phyloP scores from a whole-genome alignment of 1,140 invertebrate species.

The Acromyrmex heyeri region DNA sequence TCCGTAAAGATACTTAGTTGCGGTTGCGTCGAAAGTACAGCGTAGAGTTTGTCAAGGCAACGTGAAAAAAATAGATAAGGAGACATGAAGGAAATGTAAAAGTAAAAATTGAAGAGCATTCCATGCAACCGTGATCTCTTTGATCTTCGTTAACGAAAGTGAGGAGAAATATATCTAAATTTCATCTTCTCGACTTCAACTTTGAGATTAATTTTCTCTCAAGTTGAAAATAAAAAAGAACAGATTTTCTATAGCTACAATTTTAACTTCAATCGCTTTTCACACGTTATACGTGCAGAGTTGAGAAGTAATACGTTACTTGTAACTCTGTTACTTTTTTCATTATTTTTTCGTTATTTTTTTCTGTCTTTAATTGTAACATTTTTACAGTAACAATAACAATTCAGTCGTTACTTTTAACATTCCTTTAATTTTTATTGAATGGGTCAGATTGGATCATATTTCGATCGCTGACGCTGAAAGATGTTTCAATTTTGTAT shows the following conservation, averaged over 20 bases:
- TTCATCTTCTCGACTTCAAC: slow-evolving; percentile 9
- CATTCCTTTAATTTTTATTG: too few relatives aligned
- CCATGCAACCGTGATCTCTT: background rate
- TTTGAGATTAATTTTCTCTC: slow-evolving; percentile 32
- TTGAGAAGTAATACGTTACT: too few relatives aligned
- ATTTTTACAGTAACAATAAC: too few relatives aligned
- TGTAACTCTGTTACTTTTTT: too few relatives aligned
- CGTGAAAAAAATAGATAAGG: background rate
- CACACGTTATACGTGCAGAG: background rate
- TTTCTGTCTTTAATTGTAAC: too few relatives aligned
- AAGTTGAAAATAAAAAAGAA: background rate
- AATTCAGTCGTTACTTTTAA: too few relatives aligned
- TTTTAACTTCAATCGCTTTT: slow-evolving; percentile 28
- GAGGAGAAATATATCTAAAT: slow-evolving; percentile 39
- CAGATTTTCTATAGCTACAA: background rate
- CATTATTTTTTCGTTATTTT: too few relatives aligned
- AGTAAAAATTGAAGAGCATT: slow-evolving; percentile 5
- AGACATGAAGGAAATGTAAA: background rate
- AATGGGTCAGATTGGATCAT: too few relatives aligned
- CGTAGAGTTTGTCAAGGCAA: background rate
- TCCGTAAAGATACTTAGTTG: slow-evolving; percentile 58
- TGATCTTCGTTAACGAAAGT: background rate
- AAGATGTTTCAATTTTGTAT: too few relatives aligned
- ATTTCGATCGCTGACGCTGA: too few relatives aligned
- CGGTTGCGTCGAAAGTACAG: background rate